Evolutionary conservation across 2,888 invertebrate species (phyloP).

Genomic region (Ctenicera cuprea): DNA sequence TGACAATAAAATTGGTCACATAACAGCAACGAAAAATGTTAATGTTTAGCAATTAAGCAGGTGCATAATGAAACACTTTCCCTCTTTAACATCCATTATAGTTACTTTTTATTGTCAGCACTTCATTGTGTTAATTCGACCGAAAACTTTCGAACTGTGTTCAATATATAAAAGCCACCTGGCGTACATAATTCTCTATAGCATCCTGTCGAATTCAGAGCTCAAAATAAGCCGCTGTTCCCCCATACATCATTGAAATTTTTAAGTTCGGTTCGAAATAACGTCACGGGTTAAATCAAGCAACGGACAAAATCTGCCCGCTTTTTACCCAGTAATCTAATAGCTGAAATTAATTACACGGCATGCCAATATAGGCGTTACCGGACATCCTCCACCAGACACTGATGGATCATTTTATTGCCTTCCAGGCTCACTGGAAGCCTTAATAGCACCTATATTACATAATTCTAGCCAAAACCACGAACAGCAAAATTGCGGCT

Average conservation of each 20-base stretch:
- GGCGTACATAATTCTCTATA: conserved; percentile 31
- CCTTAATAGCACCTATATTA: conserved; percentile 28
- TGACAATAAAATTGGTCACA: conserved; percentile 19
- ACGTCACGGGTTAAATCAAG: too few species aligned
- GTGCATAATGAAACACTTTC: conserved; percentile 29
- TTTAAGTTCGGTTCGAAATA: conserved; percentile 12
- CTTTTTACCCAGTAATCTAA: conserved; percentile 29
- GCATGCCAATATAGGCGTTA: conserved; percentile 40
- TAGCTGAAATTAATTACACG: conserved; percentile 36
- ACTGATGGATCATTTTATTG: conserved; percentile 42
- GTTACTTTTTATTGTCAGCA: conserved; percentile 27
- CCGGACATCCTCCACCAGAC: conserved; percentile 44
- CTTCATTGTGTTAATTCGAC: conserved; percentile 42
- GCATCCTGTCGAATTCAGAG: conserved; percentile 18
- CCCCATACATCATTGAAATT: neutral
- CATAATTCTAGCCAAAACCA: conserved; percentile 19
- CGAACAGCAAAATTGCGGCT: neutral
- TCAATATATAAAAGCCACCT: conserved; percentile 41
- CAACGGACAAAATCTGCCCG: neutral
- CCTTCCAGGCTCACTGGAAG: neutral
- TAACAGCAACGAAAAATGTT: conserved; percentile 22
- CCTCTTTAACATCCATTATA: conserved; percentile 23
- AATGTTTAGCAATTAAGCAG: conserved; percentile 29
- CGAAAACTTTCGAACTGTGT: conserved; percentile 41
- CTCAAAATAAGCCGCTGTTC: conserved; percentile 4